phyloP scores from a whole-genome alignment of 2,797 vertebrate species.

The Serranus cabrilla region DNA sequence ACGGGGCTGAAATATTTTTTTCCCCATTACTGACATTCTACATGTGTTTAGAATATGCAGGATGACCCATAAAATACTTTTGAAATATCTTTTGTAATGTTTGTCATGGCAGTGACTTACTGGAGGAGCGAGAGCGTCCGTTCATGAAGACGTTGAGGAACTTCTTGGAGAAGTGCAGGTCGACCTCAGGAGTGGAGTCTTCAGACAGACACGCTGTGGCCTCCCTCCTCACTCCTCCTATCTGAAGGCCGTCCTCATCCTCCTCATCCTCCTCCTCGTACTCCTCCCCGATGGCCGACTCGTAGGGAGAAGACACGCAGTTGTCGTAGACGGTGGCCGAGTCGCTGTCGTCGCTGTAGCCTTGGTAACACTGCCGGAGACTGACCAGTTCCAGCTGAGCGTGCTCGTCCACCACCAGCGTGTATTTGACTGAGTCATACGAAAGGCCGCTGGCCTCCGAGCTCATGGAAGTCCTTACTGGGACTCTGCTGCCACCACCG shows the following conservation, averaged over 20 bases:
- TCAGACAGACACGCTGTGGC: constrained; percentile 91
- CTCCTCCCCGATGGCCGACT: constrained; percentile 94
- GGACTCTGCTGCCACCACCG: constrained; percentile 20
- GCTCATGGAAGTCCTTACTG: constrained; percentile 90
- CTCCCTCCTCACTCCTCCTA: constrained; percentile 84
- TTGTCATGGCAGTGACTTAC: constrained; percentile 85
- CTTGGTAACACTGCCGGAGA: constrained; percentile 94
- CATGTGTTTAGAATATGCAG: neutral
- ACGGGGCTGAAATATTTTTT: no score
- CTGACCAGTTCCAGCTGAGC: constrained; percentile 96
- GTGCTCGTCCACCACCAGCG: constrained; percentile 96
- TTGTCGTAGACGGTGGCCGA: constrained; percentile 96
- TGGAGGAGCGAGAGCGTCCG: constrained; percentile 93
- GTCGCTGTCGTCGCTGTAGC: constrained; percentile 97
- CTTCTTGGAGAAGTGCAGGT: constrained; percentile 96
- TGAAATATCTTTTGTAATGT: neutral
- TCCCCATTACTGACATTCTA: neutral
- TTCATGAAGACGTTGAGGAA: constrained; percentile 99
- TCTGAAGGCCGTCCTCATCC: constrained; percentile 57
- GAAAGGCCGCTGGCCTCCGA: constrained; percentile 95
- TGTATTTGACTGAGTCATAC: constrained; percentile 99
- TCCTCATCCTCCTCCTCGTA: constrained; percentile 92
- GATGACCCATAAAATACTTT: neutral
- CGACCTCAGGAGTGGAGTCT: constrained; percentile 93
- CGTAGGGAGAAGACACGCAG: constrained; percentile 95